Evolutionary conservation across 2,113 vertebrate species (phyloP).

Genomic region (Varanus komodoensis): DNA sequence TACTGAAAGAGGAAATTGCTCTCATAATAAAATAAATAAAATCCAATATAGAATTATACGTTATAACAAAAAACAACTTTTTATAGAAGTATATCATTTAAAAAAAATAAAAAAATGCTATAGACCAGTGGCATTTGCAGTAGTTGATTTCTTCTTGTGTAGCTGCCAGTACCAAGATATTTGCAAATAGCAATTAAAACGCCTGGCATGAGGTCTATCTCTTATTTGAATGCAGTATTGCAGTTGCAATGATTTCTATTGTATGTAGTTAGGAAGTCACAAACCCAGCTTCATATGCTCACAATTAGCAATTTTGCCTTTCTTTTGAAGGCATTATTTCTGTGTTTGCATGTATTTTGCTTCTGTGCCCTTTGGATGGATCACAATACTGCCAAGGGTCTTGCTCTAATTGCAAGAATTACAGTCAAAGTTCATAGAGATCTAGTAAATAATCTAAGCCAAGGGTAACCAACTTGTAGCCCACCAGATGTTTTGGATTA

Average conservation of each 20-base stretch:
- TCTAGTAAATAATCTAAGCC: not conserved
- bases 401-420: not conserved
- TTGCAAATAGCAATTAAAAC: constrained; percentile 13
- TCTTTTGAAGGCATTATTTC: not conserved
- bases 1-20: not conserved
- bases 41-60: not conserved
- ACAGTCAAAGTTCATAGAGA: not conserved
- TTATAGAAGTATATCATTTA: not conserved
- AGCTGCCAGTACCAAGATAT: not conserved
- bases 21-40: not conserved
- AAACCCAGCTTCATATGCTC: not conserved
- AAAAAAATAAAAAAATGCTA: not conserved
- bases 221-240: not conserved
- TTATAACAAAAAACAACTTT: not conserved
- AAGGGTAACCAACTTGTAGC: not conserved
- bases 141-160: not conserved
- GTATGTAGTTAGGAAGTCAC: not conserved
- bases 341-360: not conserved
- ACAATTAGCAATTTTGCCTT: not conserved
- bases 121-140: not conserved
- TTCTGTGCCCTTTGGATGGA: not conserved
- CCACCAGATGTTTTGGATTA: not conserved
- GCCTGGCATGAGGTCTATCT: not conserved
- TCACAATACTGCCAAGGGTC: not conserved
- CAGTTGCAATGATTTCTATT: not conserved